Evolutionary conservation across 2,797 vertebrate genomes (phyloP), one percentile per base, ranked within the genome.

Genomic region (Poecilia velifera): DNA sequence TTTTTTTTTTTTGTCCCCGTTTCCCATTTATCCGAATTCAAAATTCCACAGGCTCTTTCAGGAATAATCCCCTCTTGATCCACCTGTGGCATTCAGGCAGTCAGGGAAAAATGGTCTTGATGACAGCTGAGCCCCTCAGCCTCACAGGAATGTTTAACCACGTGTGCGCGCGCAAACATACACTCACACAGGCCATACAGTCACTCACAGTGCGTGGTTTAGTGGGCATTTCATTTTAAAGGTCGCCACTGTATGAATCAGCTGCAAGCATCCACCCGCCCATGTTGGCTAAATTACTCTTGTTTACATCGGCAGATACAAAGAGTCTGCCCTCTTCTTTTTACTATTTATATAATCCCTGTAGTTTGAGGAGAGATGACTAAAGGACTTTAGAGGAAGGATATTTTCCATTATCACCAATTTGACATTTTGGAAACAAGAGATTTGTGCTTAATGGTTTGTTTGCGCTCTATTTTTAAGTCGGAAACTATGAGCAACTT

Each of bases 61-160:
- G 85, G 87, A 90, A 89, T 93, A 92, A 94, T 93, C 88, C 90
- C 81, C 62, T 45, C 80, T 72, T 90, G 87, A 92, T 94, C 89
- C 83, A 76, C 74, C 88, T 73, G 83, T 90, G 92, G 94, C 91
- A 93, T 92, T 90, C 87, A 22, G 86, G 86, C 28, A 20, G 73
- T 51, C 87, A 79, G 89, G 82, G 83, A 90, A 94, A 53, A 94
- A 94, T 93, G 94, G 90, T 88, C 79, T 78, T 59, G 84, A 81
- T 86, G 86, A 92, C 94, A 95, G 93, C 92, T 94, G 90, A 94
- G 89, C 79, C 89, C 84, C 88, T 92, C 91, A 89, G 92, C 83
- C 83, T 82, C 6, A 80, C 83, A 89, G 92, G 95, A 94, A 95
- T 95, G 94, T 86, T 83, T 72, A 83, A 87, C 92, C 89, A 89